Conservation (phyloP, 2,888 invertebrate genomes). For the Ditylenchus weischeri region DNA sequence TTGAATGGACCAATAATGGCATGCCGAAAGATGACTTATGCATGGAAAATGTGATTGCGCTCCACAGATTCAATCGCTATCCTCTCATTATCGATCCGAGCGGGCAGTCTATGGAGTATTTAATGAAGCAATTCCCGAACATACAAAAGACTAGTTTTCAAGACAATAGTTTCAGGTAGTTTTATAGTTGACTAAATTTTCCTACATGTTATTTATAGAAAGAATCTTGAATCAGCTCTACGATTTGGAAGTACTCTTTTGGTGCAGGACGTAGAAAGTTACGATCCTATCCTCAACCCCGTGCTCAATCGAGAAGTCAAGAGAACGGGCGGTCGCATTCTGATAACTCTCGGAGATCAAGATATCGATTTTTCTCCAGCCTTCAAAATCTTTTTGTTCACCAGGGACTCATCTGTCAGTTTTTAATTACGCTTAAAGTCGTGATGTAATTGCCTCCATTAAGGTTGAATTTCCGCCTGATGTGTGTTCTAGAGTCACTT, state of each 20-base stretch:
- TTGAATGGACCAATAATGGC: constrained; percentile 69
- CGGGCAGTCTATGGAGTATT: constrained; percentile 96
- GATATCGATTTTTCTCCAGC: constrained; percentile 98
- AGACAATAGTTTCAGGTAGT: constrained; percentile 84
- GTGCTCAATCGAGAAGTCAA: constrained; percentile 84
- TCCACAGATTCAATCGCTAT: constrained; percentile 91
- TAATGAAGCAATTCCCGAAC: constrained; percentile 92
- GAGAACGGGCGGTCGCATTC: constrained; percentile 91
- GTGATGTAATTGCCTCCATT: not conserved
- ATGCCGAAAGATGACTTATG: constrained; percentile 95
- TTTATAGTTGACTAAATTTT: not conserved
- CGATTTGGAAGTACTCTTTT: constrained; percentile 96
- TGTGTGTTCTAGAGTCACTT: constrained; percentile 96
- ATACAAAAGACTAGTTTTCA: constrained; percentile 69
- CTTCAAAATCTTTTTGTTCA: constrained; percentile 96
- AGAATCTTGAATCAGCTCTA: constrained; percentile 94
- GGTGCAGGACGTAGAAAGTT: constrained; percentile 97
- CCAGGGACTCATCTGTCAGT: constrained; percentile 86
- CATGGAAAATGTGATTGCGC: constrained; percentile 91
- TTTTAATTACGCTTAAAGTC: constrained; percentile 4
- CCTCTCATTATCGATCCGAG: constrained; percentile 98
- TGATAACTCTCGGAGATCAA: constrained; percentile 97
- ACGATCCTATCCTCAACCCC: constrained; percentile 96
- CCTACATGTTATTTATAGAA: constrained; percentile 64
- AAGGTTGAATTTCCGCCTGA: constrained; percentile 93